Percentiles rank a stretch among this genome's conserved stretches.
These are phyloP conservation scores for Delia radicum DNA, from an alignment of 1,140 invertebrate genomes.

Conservation along the genomic window DNA sequence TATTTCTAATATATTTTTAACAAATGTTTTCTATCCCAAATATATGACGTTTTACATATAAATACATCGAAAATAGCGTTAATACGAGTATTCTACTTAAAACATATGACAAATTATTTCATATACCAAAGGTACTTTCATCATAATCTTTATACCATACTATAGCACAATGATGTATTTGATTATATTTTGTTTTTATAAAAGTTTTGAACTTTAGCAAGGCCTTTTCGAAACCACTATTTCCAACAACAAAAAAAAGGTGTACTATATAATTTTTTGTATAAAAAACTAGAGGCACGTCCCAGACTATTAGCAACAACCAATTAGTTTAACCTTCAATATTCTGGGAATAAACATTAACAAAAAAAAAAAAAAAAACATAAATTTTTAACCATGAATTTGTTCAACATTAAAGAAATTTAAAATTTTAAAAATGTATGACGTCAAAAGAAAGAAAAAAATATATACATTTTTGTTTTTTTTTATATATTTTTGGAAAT, in stretches of 20 bases:
- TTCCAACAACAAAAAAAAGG: background rate
- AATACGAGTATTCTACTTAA: background rate
- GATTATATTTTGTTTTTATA: background rate
- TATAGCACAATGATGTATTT: background rate
- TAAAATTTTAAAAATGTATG: background rate
- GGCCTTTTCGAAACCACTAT: background rate
- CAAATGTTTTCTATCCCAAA: no score
- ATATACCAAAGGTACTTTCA: background rate
- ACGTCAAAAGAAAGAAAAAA: background rate
- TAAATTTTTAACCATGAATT: background rate
- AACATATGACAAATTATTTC: conserved; percentile 10
- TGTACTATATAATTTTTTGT: background rate
- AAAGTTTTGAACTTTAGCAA: conserved; percentile 7
- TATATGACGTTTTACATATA: no score
- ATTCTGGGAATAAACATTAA: background rate
- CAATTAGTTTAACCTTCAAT: background rate
- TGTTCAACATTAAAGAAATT: background rate
- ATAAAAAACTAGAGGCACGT: background rate
- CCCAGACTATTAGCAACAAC: background rate
- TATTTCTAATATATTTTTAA: no score
- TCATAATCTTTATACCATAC: background rate
- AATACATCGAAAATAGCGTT: no score
- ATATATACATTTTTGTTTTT: background rate
- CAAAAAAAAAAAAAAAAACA: background rate
- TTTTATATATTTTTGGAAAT: background rate